These are phyloP conservation scores for Lepidurus apus DNA, from an alignment of 1,140 invertebrate species.

Conservation along the genomic window DNA sequence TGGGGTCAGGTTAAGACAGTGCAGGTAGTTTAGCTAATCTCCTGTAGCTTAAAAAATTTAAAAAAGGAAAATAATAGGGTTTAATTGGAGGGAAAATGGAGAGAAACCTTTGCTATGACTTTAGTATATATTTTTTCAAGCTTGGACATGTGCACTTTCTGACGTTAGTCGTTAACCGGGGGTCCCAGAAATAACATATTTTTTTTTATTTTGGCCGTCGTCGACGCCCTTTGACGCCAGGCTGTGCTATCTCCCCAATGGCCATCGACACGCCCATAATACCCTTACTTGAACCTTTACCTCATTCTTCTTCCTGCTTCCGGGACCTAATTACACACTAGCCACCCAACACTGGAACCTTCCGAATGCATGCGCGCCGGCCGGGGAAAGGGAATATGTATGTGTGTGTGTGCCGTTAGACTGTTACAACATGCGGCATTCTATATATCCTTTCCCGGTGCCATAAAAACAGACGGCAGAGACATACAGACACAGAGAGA, in stretches of 20 bases:
- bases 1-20: no score
- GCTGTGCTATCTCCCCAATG: constrained; percentile 17
- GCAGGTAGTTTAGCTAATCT: no score
- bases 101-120: neutral
- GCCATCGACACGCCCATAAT: constrained; percentile 18
- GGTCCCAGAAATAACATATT: neutral
- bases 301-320: constrained; percentile 18
- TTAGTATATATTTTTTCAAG: neutral
- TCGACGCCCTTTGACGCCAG: constrained; percentile 16
- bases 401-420: neutral
- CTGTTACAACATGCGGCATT: neutral
- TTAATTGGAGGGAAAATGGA: neutral
- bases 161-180: neutral
- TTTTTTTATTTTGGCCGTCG: neutral
- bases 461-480: neutral
- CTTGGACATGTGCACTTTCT: constrained; percentile 15
- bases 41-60: neutral
- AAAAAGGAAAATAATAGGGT: neutral
- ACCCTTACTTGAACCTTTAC: constrained; percentile 19
- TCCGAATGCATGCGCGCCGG: neutral
- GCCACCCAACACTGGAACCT: constrained; percentile 1
- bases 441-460: neutral
- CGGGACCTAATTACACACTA: constrained; percentile 21
- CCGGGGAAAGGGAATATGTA: neutral
- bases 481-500: neutral